These are phyloP conservation scores for Drosophila trapezifrons DNA, from an alignment of 1,140 invertebrate species.

Conservation along the genomic window DNA sequence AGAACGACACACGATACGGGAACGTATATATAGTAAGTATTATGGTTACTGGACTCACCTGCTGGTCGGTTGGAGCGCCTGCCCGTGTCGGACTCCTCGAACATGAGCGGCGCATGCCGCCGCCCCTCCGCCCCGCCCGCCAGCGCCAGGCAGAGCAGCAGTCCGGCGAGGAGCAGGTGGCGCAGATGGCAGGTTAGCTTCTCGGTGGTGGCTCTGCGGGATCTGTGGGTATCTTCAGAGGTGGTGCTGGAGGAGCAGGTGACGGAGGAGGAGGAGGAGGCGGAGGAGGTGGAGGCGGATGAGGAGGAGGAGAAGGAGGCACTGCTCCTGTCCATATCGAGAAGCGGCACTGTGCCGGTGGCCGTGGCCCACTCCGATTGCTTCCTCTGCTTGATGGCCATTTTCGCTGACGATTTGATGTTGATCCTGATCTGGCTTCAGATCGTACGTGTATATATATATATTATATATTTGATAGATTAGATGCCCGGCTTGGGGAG, in stretches of 20 bases:
- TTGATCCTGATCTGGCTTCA: constrained; percentile 17
- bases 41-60: constrained; percentile 64
- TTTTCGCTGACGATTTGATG: constrained; percentile 26
- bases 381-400: constrained; percentile 58
- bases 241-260: neutral
- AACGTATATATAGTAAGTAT: neutral
- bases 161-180: constrained; percentile 68
- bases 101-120: constrained; percentile 76
- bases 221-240: constrained; percentile 13
- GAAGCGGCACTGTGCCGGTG: constrained; percentile 59
- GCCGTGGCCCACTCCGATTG: constrained; percentile 58
- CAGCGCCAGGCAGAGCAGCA: constrained; percentile 52
- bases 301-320: neutral
- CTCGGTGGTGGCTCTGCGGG: constrained; percentile 9
- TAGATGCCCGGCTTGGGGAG: constrained; percentile 15
- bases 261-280: neutral
- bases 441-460: constrained; percentile 4
- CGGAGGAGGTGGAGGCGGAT: neutral
- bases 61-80: constrained; percentile 80
- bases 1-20: constrained; percentile 25
- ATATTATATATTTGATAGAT: constrained; percentile 6
- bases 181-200: constrained; percentile 37
- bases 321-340: constrained; percentile 30
- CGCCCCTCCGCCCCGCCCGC: constrained; percentile 62
- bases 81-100: constrained; percentile 76